Evolutionary conservation across 2,113 vertebrate species (phyloP).

Genomic region (Coptodon rendalli): DNA sequence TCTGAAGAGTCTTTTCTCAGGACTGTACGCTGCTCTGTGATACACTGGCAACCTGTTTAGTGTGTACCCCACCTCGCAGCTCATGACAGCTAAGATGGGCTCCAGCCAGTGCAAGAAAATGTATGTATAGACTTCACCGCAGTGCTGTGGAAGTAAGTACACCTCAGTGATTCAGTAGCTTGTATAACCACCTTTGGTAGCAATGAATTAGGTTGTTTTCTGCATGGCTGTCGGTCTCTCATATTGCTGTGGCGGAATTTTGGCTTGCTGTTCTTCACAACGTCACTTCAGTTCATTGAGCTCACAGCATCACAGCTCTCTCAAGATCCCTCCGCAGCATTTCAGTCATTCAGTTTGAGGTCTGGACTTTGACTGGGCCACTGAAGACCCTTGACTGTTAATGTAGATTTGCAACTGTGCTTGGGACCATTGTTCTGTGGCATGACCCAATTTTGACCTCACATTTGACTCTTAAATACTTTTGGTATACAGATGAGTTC

Average conservation of each 20-base stretch:
- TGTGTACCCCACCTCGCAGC: neutral
- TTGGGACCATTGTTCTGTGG: neutral
- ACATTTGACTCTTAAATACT: neutral
- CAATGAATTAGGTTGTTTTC: rapidly evolving
- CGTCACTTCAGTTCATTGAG: neutral
- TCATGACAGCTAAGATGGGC: neutral
- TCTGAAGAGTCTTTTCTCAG: neutral
- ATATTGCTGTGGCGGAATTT: rapidly evolving
- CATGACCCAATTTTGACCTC: neutral
- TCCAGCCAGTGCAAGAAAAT: neutral
- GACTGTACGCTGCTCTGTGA: neutral
- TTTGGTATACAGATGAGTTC: rapidly evolving
- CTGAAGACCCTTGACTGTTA: neutral
- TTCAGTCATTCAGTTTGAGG: neutral
- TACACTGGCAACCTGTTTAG: neutral
- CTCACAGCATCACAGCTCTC: neutral
- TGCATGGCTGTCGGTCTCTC: neutral
- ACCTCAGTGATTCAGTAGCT: neutral
- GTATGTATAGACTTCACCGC: too few species aligned
- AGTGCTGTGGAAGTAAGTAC: neutral
- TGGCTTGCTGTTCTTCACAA: rapidly evolving
- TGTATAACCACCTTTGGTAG: rapidly evolving
- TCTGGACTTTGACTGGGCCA: neutral
- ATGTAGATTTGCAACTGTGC: neutral
- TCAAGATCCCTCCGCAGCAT: rapidly evolving